A percentile compares a stretch with the other conserved stretches of the same genome.
Conservation (phyloP, 23 tunicate species). For the Aplidium turbinatum region DNA sequence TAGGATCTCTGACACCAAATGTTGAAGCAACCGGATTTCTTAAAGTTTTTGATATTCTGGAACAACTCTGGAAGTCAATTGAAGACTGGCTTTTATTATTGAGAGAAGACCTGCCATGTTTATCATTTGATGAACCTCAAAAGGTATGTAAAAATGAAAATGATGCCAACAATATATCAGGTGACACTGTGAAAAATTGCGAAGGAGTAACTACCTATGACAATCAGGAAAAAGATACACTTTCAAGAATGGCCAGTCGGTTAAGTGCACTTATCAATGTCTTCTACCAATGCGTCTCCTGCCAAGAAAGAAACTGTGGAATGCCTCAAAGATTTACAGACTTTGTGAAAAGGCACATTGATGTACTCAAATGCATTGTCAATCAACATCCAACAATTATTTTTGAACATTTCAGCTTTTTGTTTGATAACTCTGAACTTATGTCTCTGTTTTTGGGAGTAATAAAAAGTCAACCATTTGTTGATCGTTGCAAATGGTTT, state of each 20-base stretch:
- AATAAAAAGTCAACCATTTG: conserved; percentile 59
- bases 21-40: neutral
- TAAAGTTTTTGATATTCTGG: conserved; percentile 6
- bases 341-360: neutral
- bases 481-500: conserved; percentile 86
- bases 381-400: conserved; percentile 7
- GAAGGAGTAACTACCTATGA: neutral
- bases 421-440: conserved; percentile 37
- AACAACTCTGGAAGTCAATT: conserved; percentile 60
- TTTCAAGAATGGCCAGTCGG: conserved; percentile 44
- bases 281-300: conserved; percentile 46
- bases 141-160: conserved; percentile 1
- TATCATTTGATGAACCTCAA: neutral
- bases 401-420: conserved; percentile 78
- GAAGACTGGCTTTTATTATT: conserved; percentile 69
- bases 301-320: conserved; percentile 17
- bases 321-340: neutral
- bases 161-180: neutral
- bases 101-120: conserved; percentile 5
- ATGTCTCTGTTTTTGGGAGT: conserved; percentile 49
- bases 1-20: neutral
- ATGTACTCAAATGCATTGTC: conserved; percentile 3
- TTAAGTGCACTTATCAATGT: conserved; percentile 61
- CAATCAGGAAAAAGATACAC: neutral
- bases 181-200: neutral